Evolutionary conservation across 2,888 invertebrate genomes (phyloP).

Genomic region (Dryadula phaetusa): DNA sequence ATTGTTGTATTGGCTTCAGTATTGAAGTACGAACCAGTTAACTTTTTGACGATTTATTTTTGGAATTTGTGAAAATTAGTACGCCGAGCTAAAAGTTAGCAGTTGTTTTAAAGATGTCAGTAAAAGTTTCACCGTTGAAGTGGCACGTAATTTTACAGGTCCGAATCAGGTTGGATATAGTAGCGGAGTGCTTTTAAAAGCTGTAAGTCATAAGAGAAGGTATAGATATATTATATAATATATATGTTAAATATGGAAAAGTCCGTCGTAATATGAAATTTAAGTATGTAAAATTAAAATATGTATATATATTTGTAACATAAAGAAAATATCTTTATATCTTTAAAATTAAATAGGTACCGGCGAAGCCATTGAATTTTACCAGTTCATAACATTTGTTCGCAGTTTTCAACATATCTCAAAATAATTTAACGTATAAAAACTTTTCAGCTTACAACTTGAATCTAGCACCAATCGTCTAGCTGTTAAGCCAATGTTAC

Average conservation of each 20-base stretch:
- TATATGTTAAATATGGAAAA: too few relatives aligned
- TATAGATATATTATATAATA: neutral
- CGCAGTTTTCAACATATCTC: too few relatives aligned
- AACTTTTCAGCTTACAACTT: constrained; percentile 47
- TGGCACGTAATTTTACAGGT: constrained; percentile 72
- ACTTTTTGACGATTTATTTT: constrained; percentile 7
- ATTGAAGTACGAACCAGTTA: constrained; percentile 10
- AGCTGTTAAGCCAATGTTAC: constrained; percentile 79
- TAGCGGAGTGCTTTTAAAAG: constrained; percentile 67
- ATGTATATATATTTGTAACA: too few relatives aligned
- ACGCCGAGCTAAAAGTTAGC: constrained; percentile 48
- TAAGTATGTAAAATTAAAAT: neutral
- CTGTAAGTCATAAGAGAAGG: constrained; percentile 43
- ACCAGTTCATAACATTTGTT: too few relatives aligned
- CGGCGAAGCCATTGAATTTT: too few relatives aligned
- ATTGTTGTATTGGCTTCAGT: neutral
- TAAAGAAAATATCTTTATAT: too few relatives aligned
- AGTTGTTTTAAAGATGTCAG: constrained; percentile 61
- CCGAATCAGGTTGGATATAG: constrained; percentile 55
- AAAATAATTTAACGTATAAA: neutral
- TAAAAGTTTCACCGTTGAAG: constrained; percentile 67
- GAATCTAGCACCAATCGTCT: constrained; percentile 53
- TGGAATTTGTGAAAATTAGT: constrained; percentile 26
- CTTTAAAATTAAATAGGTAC: too few relatives aligned
- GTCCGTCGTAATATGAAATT: too few relatives aligned